Evolutionary conservation across 2,888 invertebrate species (phyloP).

Genomic region (Tromatobia lineatoria): DNA sequence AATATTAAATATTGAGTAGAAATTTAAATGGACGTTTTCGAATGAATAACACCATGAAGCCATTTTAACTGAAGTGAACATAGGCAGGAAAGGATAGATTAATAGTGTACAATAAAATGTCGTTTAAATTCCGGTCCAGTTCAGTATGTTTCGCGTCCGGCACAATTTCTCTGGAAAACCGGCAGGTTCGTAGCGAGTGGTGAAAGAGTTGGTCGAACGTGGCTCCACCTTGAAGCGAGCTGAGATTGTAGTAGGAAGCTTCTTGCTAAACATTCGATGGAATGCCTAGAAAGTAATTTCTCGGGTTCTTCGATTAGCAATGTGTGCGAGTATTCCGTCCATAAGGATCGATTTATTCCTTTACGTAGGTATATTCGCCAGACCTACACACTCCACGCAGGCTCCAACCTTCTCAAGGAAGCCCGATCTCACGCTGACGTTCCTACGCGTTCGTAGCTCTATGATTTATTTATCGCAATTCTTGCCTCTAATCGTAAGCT

Average conservation of each 20-base stretch:
- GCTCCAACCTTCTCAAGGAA: slow-evolving; percentile 58
- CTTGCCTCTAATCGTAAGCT: not conserved
- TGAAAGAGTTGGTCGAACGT: slow-evolving; percentile 59
- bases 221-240: slow-evolving; percentile 56
- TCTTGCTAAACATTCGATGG: slow-evolving; percentile 74
- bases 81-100: too few species aligned
- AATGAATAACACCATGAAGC: too few species aligned
- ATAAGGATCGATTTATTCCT: slow-evolving; percentile 2
- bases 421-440: slow-evolving; percentile 51
- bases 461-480: slow-evolving; percentile 40
- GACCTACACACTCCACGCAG: slow-evolving; percentile 6
- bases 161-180: slow-evolving; percentile 12
- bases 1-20: too few species aligned
- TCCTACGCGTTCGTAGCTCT: slow-evolving; percentile 1
- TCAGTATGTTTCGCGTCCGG: not conserved
- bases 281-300: slow-evolving; percentile 77
- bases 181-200: slow-evolving; percentile 30
- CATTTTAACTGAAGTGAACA: too few species aligned
- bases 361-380: not conserved
- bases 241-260: slow-evolving; percentile 67
- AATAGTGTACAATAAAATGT: slow-evolving; percentile 7
- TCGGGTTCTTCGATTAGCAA: slow-evolving; percentile 31
- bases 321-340: not conserved
- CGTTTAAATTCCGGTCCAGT: slow-evolving; percentile 19
- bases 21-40: too few species aligned